Conservation (phyloP, 2,113 vertebrate species). For the Pachypanchax playfairii region DNA sequence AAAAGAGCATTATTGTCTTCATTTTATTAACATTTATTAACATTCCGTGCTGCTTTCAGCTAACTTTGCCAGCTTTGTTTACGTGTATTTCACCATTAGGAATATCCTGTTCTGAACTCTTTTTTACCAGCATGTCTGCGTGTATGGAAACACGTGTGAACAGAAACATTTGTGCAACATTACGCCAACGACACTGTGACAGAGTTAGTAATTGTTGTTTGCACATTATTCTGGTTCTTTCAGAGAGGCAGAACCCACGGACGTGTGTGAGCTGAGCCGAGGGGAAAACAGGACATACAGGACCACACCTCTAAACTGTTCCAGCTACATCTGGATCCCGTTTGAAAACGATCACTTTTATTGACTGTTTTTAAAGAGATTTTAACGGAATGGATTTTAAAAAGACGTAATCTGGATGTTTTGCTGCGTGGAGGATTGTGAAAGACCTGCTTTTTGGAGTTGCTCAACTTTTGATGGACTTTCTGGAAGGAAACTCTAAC, state of each 20-base stretch:
- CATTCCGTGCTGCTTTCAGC: not conserved
- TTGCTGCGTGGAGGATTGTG: constrained; percentile 3
- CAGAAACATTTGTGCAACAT: constrained; percentile 23
- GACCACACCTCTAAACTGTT: constrained; percentile 68
- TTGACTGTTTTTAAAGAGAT: too few species aligned
- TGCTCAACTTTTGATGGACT: constrained; percentile 36
- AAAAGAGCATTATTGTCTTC: not conserved
- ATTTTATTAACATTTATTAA: not conserved
- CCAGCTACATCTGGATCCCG: constrained; percentile 32
- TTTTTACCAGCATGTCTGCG: too few species aligned
- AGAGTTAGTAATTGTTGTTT: constrained; percentile 14
- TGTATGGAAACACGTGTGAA: constrained; percentile 59
- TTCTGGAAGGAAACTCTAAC: constrained; percentile 27
- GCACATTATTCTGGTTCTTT: constrained; percentile 22
- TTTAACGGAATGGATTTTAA: constrained; percentile 69
- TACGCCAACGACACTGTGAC: not conserved
- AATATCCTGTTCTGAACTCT: too few species aligned
- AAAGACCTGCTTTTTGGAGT: constrained; percentile 24
- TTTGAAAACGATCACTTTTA: constrained; percentile 26
- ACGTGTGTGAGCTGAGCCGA: constrained; percentile 22
- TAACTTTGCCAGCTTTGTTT: constrained; percentile 31
- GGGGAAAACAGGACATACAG: constrained; percentile 46
- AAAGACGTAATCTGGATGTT: constrained; percentile 61
- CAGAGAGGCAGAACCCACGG: constrained; percentile 21
- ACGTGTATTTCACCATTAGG: constrained; percentile 19